Evolutionary conservation across 2,113 vertebrate genomes (phyloP).

Genomic region (Cranoglanis bouderius): DNA sequence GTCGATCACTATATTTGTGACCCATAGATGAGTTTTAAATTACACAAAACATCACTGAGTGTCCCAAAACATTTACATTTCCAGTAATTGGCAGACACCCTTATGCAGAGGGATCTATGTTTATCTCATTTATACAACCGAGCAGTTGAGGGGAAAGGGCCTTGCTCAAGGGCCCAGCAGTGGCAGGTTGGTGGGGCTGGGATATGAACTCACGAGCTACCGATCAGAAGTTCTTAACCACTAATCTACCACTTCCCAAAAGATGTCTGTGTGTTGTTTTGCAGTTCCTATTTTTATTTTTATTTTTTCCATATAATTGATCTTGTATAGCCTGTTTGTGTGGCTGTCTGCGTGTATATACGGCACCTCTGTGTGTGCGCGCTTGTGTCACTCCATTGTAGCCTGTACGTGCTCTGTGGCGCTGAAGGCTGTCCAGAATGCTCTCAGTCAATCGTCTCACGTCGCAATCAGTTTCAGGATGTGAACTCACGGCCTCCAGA

Average conservation of each 20-base stretch:
- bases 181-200: no score
- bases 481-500: slow-evolving; percentile 84
- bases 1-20: not conserved
- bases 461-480: slow-evolving; percentile 86
- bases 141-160: no score
- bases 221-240: no score
- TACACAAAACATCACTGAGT: not conserved
- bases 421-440: slow-evolving; percentile 93
- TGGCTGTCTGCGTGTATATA: not conserved
- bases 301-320: not conserved
- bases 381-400: slow-evolving; percentile 58
- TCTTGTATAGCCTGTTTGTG: not conserved
- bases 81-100: no score
- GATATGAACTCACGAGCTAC: no score
- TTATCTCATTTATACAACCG: no score
- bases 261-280: not conserved
- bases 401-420: slow-evolving; percentile 85
- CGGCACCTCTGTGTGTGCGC: slow-evolving; percentile 46
- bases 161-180: no score
- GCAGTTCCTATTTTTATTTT: not conserved
- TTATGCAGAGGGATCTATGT: no score
- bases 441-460: slow-evolving; percentile 84
- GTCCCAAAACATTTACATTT: not conserved
- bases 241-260: not conserved
- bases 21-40: not conserved